Base-by-base conservation (phyloP, 2,888 invertebrate species). In the Villa cingulata region DNA sequence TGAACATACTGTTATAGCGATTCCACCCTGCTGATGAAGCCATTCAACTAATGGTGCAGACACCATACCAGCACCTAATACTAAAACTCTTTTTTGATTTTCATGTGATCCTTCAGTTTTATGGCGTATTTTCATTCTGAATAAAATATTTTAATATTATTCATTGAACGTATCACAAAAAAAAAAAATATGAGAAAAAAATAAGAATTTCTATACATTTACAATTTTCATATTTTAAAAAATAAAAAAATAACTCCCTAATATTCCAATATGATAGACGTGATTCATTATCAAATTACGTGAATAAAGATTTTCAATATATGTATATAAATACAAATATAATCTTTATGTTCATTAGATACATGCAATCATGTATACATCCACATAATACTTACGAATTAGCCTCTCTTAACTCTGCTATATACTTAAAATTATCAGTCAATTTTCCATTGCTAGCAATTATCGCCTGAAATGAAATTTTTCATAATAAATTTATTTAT, bases 1-100 rank as follows among this genome's bases (percentile, higher is more conserved):
- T 1, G 90, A 88, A 77, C 88, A 88, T 4, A 96, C 78, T 9
- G 86, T 86, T 29, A 96, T 80, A n/a, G 79, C 77, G 19, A 92
- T 73, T 52, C 82, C 80, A 54, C 80, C 76, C 60, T 92, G 87
- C 44, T 89, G 75, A 48, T 87, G 78, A 27, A 98, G 73, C 71
- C 96, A 98, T 64, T 98, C 96, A 0, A 98, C 87, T 2, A 96
- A 75, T 0, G 98, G 98, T 0, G 86, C 85, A 1, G 92, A 85
- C 0, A 98, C 97, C 62, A 88, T 82, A 0, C 98, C 98, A 36
- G 97, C 94, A 1, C 98, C 98, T 14, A 99, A 73, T 3, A 98
- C 84, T 12, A 97, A 75, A 1, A 95, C 86, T 47, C 81, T 77
- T 55, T 82, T 83, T 56, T 78, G 74, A 38, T 74, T 73, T 37